Conservation (phyloP, 2,797 vertebrate species). For the Lagorchestes hirsutus region DNA sequence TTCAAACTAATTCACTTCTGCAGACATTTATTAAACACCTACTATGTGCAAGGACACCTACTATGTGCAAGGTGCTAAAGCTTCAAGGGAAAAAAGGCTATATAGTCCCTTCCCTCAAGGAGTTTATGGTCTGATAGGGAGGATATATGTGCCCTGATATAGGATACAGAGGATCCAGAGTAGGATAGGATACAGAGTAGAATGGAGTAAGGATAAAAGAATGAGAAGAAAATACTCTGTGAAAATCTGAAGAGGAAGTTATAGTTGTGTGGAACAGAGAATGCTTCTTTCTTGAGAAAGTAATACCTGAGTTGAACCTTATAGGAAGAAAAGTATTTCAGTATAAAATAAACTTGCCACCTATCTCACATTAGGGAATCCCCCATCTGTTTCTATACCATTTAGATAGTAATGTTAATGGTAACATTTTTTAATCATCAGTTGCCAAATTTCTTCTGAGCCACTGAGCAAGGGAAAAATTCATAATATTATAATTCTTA, state of each 20-base stretch:
- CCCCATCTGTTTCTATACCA: constrained; percentile 15
- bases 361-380: constrained; percentile 19
- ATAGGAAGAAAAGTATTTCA: neutral
- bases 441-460: neutral
- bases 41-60: neutral
- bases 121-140: neutral
- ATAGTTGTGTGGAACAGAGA: neutral
- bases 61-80: neutral
- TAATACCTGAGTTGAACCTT: neutral
- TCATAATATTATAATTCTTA: constrained; percentile 2
- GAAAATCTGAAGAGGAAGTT: neutral
- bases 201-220: neutral
- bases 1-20: neutral
- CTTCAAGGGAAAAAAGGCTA: neutral
- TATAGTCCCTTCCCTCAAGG: neutral
- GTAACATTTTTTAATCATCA: neutral
- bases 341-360: constrained; percentile 44
- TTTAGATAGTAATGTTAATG: neutral
- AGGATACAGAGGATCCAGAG: neutral
- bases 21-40: neutral
- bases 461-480: neutral
- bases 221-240: neutral
- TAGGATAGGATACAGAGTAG: neutral
- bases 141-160: neutral
- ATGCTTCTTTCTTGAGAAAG: neutral